These are phyloP conservation scores for Meandrusa payeni DNA, from an alignment of 2,888 invertebrate genomes.

Conservation along the genomic window DNA sequence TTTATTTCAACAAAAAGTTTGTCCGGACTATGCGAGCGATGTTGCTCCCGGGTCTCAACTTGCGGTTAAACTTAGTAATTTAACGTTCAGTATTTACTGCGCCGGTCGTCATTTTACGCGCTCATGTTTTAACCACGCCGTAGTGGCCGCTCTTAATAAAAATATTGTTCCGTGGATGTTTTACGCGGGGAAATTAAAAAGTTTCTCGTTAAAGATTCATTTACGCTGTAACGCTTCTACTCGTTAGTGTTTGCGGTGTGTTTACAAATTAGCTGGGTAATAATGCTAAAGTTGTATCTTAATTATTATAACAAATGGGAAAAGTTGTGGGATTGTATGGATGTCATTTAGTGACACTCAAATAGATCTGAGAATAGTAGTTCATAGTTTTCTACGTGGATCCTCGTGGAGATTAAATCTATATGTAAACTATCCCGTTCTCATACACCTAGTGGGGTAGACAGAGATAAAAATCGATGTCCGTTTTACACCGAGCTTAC, in stretches of 20 bases:
- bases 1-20: constrained; percentile 24
- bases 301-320: no score
- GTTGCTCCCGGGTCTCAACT: constrained; percentile 33
- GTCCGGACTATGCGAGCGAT: constrained; percentile 23
- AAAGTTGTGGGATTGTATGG: no score
- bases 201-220: constrained; percentile 22
- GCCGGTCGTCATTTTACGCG: constrained; percentile 22
- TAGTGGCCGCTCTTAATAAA: constrained; percentile 21
- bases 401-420: no score
- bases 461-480: no score
- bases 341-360: no score
- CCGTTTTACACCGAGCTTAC: no score
- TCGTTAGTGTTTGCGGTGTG: constrained; percentile 8
- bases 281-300: background rate
- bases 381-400: no score
- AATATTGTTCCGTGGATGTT: constrained; percentile 21
- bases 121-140: constrained; percentile 21
- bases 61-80: constrained; percentile 37
- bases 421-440: no score
- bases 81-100: constrained; percentile 36
- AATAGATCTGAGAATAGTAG: no score
- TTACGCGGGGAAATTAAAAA: constrained; percentile 19
- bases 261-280: constrained; percentile 7
- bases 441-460: no score
- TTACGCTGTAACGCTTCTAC: constrained; percentile 15